Conservation (phyloP, 2,113 vertebrate species). For the Lophura nycthemera region DNA sequence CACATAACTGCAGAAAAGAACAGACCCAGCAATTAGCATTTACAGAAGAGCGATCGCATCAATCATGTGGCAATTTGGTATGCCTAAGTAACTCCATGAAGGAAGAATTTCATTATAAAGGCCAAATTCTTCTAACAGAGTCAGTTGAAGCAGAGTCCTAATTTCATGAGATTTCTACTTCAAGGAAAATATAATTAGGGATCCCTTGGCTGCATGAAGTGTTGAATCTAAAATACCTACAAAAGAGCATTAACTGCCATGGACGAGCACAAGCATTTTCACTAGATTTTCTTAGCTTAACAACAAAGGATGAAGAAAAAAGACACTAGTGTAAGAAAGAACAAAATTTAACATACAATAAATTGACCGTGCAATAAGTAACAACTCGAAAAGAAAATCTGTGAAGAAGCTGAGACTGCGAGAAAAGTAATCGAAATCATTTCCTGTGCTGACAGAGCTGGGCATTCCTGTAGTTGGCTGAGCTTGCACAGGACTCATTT, state of each 20-base stretch:
- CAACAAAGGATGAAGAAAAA: background rate
- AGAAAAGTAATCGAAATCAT: background rate
- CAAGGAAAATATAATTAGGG: background rate
- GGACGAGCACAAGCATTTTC: background rate
- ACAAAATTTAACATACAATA: background rate
- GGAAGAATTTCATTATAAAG: background rate
- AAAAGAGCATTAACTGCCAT: background rate
- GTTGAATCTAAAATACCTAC: background rate
- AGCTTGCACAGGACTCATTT: background rate
- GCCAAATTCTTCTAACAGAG: background rate
- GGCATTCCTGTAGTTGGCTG: conserved; percentile 8
- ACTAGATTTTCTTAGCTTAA: background rate
- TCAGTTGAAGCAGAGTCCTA: background rate
- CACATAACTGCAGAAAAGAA: background rate
- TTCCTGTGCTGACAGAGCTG: conserved; percentile 39
- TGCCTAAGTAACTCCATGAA: background rate
- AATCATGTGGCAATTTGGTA: conserved; percentile 1
- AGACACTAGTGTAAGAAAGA: background rate
- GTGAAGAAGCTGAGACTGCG: conserved; percentile 34
- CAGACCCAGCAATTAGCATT: background rate
- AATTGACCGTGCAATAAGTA: background rate
- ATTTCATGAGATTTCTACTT: background rate
- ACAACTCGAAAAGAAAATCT: conserved; percentile 8
- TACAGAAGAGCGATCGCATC: background rate
- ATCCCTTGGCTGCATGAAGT: background rate